Conservation (phyloP, 2,888 invertebrate species). For the Bimastos eiseni region DNA sequence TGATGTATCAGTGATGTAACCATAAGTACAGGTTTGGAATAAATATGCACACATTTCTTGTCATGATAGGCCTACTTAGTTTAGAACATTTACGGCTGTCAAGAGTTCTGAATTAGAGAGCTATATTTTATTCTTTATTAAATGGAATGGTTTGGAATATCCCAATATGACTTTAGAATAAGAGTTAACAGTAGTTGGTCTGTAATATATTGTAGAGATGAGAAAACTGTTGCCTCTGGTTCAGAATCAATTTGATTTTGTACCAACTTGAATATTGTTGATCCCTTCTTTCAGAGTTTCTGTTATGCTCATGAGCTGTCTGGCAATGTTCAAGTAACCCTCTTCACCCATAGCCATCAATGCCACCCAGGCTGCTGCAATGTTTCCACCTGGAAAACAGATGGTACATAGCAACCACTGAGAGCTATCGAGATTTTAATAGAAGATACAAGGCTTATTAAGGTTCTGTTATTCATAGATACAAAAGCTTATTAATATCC, state of each 20-base stretch:
- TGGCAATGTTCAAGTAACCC: slow-evolving; percentile 53
- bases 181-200: background rate
- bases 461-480: background rate
- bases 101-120: background rate
- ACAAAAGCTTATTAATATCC: background rate
- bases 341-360: slow-evolving; percentile 54
- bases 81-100: background rate
- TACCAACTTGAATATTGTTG: slow-evolving; percentile 48
- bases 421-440: slow-evolving; percentile 8
- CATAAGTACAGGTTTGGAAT: background rate
- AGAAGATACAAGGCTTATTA: background rate
- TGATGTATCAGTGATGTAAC: background rate
- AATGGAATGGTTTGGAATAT: background rate
- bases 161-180: slow-evolving; percentile 1
- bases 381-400: slow-evolving; percentile 53
- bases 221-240: background rate
- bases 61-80: background rate
- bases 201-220: background rate
- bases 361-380: slow-evolving; percentile 57
- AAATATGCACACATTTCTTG: background rate
- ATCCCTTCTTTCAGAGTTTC: slow-evolving; percentile 51
- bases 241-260: no score
- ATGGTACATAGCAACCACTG: background rate
- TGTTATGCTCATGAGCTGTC: slow-evolving; percentile 53
- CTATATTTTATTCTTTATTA: background rate